Evolutionary conservation across 2,888 invertebrate species (phyloP).

Genomic region (Anaspis maculata): DNA sequence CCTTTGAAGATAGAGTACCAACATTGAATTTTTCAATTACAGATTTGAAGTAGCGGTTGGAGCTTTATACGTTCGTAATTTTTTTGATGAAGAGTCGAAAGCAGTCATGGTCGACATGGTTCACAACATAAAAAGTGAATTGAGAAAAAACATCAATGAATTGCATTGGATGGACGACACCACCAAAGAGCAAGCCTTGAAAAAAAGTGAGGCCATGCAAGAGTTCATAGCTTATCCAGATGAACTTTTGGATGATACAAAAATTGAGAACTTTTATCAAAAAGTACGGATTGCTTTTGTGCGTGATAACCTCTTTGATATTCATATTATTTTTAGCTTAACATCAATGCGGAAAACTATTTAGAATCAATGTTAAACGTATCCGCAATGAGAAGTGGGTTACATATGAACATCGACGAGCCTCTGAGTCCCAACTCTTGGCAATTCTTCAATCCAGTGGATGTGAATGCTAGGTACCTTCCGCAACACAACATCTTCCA

Average conservation of each 20-base stretch:
- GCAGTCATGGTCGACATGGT: background rate
- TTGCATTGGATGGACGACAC: conserved; percentile 23
- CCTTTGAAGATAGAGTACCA: too few species aligned
- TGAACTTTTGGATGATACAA: conserved; percentile 8
- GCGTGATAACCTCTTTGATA: too few species aligned
- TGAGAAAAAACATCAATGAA: conserved; percentile 15
- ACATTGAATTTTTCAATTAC: too few species aligned
- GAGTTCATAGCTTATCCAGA: conserved; percentile 11
- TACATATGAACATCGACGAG: too few species aligned
- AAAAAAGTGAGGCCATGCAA: conserved; percentile 19
- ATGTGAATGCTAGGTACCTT: conserved; percentile 51
- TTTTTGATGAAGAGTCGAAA: background rate
- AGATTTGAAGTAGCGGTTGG: conserved; percentile 3
- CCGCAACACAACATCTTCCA: conserved; percentile 47
- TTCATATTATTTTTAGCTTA: conserved; percentile 1
- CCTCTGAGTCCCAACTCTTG: too few species aligned
- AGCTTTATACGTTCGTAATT: conserved; percentile 1
- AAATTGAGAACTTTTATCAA: conserved; percentile 9
- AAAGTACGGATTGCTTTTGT: too few species aligned
- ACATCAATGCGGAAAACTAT: too few species aligned
- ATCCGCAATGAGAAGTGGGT: too few species aligned
- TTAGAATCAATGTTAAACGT: too few species aligned
- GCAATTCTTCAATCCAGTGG: too few species aligned
- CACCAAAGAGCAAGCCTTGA: conserved; percentile 19
- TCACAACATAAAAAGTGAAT: background rate